Evolutionary conservation across 2,888 invertebrate species (phyloP), one percentile per base, ranked within the genome.

Genomic region (Nebria salina): DNA sequence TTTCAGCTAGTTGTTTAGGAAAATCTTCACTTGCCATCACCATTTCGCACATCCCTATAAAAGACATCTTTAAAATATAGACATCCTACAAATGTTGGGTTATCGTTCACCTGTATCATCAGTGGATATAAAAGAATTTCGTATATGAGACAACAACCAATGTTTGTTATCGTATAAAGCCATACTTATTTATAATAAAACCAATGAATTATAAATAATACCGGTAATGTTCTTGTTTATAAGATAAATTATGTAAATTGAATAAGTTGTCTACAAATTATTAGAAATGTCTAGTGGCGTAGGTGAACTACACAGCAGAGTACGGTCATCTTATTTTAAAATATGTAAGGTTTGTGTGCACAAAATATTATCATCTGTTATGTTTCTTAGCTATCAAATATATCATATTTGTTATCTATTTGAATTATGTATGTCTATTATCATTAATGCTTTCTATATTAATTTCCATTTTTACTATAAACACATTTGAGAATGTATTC

Each of bases 111-210:
- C 89, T 85, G 98, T 97, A 89, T 98, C 98, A 90, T 98, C 98
- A 26, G 97, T 96, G 34, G 97, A 96, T 87, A 98, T 96, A 89
- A 97, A 98, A 9, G 97, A 97, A 89, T 98, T 97, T 81, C 97
- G 92, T 84, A 98, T 96, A 89, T 98, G 97, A 82, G 97, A 95
- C 76, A 98, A 91, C 74, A 98, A 91, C 95, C 98, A 98, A 86
- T 95, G 95, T 89, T 94, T 95, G 89, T 98, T 97, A 89, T 98
- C 97, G 89, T 97, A 98, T 83, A 97, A 93, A 84, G 98, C 98
- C 98, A 98, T 98, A 83, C 1, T 20, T 73, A 83, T 3, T 20
- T 73, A n/a, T 42, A 73, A 73, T 73, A 20, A 3, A 68, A 68
- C 68, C 26, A 70, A 66, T 13, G n/a, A 66, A 66, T 66, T 20